These are phyloP conservation scores for Ptilonorhynchus violaceus DNA, from an alignment of 2,113 vertebrate species.

Conservation along the genomic window DNA sequence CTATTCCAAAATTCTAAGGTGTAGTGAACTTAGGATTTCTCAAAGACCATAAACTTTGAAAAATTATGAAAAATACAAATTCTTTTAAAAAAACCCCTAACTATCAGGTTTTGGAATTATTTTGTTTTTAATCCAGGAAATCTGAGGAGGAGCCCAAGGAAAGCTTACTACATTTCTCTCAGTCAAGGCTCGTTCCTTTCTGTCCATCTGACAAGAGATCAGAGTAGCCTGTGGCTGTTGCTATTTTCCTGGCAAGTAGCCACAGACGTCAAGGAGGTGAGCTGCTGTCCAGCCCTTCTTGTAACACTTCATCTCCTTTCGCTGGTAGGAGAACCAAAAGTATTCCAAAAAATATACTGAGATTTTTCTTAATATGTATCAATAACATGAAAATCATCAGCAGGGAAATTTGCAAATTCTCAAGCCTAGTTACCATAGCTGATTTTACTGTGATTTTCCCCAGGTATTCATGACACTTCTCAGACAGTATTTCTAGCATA, in stretches of 20 bases:
- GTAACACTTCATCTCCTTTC: neutral
- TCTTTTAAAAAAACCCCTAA: neutral
- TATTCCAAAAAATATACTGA: neutral
- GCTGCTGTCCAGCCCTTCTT: neutral
- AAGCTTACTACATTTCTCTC: neutral
- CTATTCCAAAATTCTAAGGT: neutral
- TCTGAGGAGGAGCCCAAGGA: neutral
- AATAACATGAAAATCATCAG: neutral
- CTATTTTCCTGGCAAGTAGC: neutral
- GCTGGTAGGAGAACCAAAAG: neutral
- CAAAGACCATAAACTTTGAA: neutral
- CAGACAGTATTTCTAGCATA: neutral
- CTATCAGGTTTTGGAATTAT: neutral
- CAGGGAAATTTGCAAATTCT: neutral
- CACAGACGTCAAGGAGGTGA: neutral
- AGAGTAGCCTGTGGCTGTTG: neutral
- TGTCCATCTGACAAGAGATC: neutral
- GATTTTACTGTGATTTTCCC: neutral
- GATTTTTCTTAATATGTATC: neutral
- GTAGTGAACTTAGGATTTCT: neutral
- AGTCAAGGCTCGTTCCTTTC: neutral
- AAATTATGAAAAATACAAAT: neutral
- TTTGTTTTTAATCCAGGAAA: neutral
- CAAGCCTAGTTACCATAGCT: neutral
- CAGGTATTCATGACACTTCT: neutral